These are phyloP conservation scores for Ganaspis sp. DNA, from an alignment of 1,140 invertebrate species.

Conservation along the genomic window DNA sequence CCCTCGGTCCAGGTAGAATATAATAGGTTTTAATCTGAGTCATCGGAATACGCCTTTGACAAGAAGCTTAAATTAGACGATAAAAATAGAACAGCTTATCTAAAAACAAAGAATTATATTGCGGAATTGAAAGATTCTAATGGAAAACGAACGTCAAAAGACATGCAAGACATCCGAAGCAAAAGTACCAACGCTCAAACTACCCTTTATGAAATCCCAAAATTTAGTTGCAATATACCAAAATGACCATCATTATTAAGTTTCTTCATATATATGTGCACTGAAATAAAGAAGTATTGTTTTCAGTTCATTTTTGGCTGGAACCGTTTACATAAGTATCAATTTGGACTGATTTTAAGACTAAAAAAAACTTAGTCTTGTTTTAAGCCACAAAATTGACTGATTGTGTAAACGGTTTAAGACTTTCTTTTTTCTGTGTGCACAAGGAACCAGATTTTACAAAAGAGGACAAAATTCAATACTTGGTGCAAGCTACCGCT, in stretches of 20 bases:
- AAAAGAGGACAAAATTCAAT: constrained; percentile 49
- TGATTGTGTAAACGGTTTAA: too few species aligned
- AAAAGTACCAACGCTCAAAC: too few species aligned
- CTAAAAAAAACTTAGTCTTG: too few species aligned
- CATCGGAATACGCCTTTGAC: neutral
- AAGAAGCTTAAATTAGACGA: neutral
- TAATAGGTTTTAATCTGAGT: neutral
- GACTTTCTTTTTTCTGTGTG: too few species aligned
- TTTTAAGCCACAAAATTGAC: too few species aligned
- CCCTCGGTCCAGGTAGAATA: neutral
- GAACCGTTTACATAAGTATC: too few species aligned
- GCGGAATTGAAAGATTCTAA: neutral
- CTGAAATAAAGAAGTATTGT: too few species aligned
- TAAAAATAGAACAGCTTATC: neutral
- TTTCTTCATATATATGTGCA: constrained; percentile 53
- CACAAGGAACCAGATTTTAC: constrained; percentile 40
- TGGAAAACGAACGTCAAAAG: neutral
- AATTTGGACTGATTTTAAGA: too few species aligned
- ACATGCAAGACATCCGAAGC: neutral
- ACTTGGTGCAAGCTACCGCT: constrained; percentile 47
- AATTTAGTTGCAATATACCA: constrained; percentile 50
- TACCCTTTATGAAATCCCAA: too few species aligned
- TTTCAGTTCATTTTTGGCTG: too few species aligned
- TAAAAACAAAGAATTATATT: neutral
- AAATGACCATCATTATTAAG: constrained; percentile 56